Evolutionary conservation across 2,888 invertebrate genomes (phyloP).

Genomic region (Bugulina stolonifera): DNA sequence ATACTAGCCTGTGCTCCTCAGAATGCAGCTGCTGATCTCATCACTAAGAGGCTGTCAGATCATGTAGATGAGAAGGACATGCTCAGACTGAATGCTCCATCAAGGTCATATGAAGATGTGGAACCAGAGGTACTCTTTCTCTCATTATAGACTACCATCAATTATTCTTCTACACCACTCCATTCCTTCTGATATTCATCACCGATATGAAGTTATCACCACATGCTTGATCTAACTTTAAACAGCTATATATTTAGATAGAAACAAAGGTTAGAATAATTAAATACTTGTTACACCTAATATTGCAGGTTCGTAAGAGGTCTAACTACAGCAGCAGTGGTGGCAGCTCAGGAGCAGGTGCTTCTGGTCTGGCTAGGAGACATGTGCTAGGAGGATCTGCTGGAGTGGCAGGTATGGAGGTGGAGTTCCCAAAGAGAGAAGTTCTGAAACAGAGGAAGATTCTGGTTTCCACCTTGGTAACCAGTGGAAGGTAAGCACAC

Average conservation of each 20-base stretch:
- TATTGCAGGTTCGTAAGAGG: not conserved
- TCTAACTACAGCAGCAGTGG: not conserved
- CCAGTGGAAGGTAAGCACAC: conserved; percentile 43
- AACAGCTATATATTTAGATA: too few species aligned
- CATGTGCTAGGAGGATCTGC: not conserved
- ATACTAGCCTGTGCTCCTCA: conserved; percentile 39
- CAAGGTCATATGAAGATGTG: conserved; percentile 26
- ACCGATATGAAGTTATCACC: too few species aligned
- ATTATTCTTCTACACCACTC: too few species aligned
- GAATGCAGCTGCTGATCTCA: conserved; percentile 45
- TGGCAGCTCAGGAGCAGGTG: not conserved
- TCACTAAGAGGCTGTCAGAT: conserved; percentile 36
- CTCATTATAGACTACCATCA: too few species aligned
- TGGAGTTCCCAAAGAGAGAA: conserved; percentile 35
- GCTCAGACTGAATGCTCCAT: conserved; percentile 39
- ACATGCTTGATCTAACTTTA: too few species aligned
- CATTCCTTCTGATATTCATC: too few species aligned
- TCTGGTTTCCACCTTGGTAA: conserved; percentile 41
- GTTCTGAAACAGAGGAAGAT: conserved; percentile 35
- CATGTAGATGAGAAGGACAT: conserved; percentile 34
- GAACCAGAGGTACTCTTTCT: not conserved
- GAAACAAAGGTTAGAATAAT: too few species aligned
- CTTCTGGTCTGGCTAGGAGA: not conserved
- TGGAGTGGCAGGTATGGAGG: conserved; percentile 24
- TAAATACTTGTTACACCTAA: too few species aligned